Conservation (phyloP, 2,797 vertebrate species). For the Falco novaeseelandiae region DNA sequence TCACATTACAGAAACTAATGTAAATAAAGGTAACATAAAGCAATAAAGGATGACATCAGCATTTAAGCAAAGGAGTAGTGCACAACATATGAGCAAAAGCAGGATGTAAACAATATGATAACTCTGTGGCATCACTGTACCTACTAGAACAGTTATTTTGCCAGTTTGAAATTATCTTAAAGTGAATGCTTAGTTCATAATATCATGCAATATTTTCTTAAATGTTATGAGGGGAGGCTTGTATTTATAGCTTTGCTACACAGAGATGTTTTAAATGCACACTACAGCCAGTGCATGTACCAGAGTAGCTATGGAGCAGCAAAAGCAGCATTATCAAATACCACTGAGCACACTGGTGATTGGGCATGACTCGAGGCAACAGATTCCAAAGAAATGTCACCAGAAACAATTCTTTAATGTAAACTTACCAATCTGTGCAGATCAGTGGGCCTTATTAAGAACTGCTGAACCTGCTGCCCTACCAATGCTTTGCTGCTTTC, state of each 20-base stretch:
- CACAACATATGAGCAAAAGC: background rate
- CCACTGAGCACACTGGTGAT: slow-evolving; percentile 56
- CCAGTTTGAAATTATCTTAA: background rate
- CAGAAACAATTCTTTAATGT: slow-evolving; percentile 54
- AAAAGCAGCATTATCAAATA: slow-evolving; percentile 67
- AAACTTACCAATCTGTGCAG: slow-evolving; percentile 28
- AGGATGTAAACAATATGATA: background rate
- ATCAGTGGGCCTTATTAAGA: slow-evolving; percentile 35
- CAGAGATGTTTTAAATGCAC: background rate
- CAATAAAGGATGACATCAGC: background rate
- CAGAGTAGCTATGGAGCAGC: background rate
- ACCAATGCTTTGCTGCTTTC: background rate
- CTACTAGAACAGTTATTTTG: background rate
- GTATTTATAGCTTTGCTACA: background rate
- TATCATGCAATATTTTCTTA: background rate
- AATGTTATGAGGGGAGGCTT: background rate
- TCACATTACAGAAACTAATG: background rate
- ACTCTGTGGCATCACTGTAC: background rate
- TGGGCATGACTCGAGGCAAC: slow-evolving; percentile 42
- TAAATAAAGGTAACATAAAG: background rate
- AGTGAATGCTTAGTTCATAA: background rate
- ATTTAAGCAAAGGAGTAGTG: background rate
- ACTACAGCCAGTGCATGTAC: background rate
- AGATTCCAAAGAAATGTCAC: slow-evolving; percentile 75
- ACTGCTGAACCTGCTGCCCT: background rate